Conservation (phyloP, 2,888 invertebrate genomes). For the Andrena haemorrhoa region DNA sequence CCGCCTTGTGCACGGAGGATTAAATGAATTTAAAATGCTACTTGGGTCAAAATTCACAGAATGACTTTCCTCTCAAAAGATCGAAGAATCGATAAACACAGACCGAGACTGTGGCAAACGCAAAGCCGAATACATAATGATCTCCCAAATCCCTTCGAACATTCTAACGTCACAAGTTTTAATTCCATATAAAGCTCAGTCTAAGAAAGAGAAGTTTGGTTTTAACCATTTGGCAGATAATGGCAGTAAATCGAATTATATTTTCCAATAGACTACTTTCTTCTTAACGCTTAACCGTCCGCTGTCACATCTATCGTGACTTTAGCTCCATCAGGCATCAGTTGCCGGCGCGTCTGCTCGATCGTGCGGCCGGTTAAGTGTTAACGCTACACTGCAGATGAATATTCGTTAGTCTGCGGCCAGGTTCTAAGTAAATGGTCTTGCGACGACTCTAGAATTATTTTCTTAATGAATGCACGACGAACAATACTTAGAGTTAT, state of each 20-base stretch:
- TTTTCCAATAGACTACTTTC: conserved; percentile 54
- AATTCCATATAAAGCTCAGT: conserved; percentile 28
- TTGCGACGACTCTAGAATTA: conserved; percentile 66
- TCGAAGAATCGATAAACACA: background rate
- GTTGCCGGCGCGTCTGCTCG: too few relatives aligned
- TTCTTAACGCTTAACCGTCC: background rate
- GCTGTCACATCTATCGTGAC: too few relatives aligned
- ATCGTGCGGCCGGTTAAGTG: too few relatives aligned
- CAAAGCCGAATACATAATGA: conserved; percentile 17
- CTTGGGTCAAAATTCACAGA: conserved; percentile 19
- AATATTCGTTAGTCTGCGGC: conserved; percentile 35
- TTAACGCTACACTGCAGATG: conserved; percentile 34
- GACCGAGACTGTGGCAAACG: conserved; percentile 4
- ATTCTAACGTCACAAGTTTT: conserved; percentile 22
- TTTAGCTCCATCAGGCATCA: too few relatives aligned
- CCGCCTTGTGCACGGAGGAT: too few relatives aligned
- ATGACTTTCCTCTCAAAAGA: conserved; percentile 8
- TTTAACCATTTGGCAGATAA: conserved; percentile 75
- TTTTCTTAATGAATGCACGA: conserved; percentile 67
- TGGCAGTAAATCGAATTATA: conserved; percentile 75
- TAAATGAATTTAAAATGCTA: conserved; percentile 9
- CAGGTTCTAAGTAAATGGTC: conserved; percentile 46
- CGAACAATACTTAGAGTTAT: conserved; percentile 78
- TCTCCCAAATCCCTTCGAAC: conserved; percentile 5
- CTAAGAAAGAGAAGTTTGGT: conserved; percentile 37